Base-by-base conservation (phyloP, 2,888 invertebrate species). In the Paralinhomoeus sp. region DNA sequence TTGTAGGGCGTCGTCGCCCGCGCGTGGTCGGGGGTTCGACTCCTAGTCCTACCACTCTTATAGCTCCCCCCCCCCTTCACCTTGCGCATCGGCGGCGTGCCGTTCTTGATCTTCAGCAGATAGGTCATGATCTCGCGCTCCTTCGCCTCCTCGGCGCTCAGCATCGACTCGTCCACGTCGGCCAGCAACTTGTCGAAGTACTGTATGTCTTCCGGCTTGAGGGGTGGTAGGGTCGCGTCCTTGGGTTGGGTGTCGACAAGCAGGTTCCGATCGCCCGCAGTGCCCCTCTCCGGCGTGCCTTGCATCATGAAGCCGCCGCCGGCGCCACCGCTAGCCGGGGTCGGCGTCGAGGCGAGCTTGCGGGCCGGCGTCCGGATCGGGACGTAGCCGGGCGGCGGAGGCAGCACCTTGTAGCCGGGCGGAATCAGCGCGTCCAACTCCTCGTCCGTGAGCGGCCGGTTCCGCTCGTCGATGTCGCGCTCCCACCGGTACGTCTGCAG, bases 201-300 rank as follows among this genome's bases (percentile, higher is more conserved):
- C 68, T 99, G 97, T 39, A 97, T 89, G 68, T 91, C 91, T 67
- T 99, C 97, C 0, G 97, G 97, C 65, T 99, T 97, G 77, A 97
- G 81, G 63, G 97, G 87, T 18, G 97, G 97, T 54, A 97, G 72
- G 68, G 93, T 93, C 1, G 80, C 80, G 35, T 71, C 72, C 65
- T 89, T 91, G 1, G 97, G 97, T 68, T 99, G 97, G 62, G 84
- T 84, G 64, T 97, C 93, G 17, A 58, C 39, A 9, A 60, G 52
- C 39, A 48, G 22, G 24, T 38, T 37, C 36, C 44, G 46, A 36
- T 48, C 48, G 15, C 48, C 48, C 34, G 46, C 37, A 12, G 43
- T 20, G 1, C 49, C 55, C 13, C 55, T 41, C 37, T 58, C 58
- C 5, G 61, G 60, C 2, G 61, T 62, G 15, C 52, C 57, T 67